A percentile compares a stretch with the other conserved stretches of the same genome.
phyloP scores from a whole-genome alignment of 2,888 invertebrate species.

The Drosophila testacea region DNA sequence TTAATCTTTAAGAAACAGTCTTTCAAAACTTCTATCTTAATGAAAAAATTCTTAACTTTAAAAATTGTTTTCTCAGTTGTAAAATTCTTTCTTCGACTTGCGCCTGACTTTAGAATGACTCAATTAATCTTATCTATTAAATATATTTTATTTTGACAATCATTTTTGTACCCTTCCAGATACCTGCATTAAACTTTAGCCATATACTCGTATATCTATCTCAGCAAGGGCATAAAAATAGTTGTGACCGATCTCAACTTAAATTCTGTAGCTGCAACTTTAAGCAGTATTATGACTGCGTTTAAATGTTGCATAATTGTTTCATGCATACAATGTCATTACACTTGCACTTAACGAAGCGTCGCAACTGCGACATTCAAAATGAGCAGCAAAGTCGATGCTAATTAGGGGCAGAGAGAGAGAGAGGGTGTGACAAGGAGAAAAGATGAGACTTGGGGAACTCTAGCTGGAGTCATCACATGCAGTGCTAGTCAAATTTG shows the following conservation, averaged over 20 bases:
- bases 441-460: neutral
- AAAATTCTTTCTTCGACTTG: too few species aligned
- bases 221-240: too few species aligned
- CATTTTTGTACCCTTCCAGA: too few species aligned
- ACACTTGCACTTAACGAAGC: conserved; percentile 65
- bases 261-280: neutral
- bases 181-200: too few species aligned
- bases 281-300: conserved; percentile 22
- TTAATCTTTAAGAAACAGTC: too few species aligned
- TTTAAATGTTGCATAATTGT: conserved; percentile 69
- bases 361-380: conserved; percentile 21
- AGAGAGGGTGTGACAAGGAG: conserved; percentile 2
- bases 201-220: too few species aligned
- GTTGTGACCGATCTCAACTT: neutral
- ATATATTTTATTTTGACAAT: too few species aligned
- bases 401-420: conserved; percentile 57
- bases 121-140: too few species aligned
- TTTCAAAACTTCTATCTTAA: too few species aligned
- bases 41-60: too few species aligned
- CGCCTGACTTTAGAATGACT: too few species aligned
- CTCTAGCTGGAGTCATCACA: conserved; percentile 38
- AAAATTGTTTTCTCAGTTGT: too few species aligned
- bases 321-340: conserved; percentile 60
- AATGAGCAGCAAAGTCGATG: conserved; percentile 45
- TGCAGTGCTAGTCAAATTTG: conserved; percentile 49